phyloP scores from a whole-genome alignment of 1,140 invertebrate genomes.

The Caerostris extrusa region DNA sequence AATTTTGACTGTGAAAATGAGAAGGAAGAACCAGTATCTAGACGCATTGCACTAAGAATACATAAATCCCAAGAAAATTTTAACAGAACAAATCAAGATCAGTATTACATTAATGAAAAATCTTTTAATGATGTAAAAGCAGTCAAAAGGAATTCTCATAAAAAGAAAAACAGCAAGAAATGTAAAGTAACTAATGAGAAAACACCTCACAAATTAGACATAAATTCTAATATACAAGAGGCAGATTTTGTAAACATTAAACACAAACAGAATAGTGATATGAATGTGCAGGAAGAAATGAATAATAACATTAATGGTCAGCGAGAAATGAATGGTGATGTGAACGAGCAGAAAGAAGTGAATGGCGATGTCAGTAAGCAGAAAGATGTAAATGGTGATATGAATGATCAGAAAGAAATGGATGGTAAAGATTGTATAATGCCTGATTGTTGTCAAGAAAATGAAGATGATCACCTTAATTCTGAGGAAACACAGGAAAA shows the following conservation, averaged over 20 bases:
- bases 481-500: conserved; percentile 52
- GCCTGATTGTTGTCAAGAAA: background rate
- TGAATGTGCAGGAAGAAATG: conserved; percentile 28
- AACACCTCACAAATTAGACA: conserved; percentile 22
- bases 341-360: background rate
- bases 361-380: background rate
- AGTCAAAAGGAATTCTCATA: conserved; percentile 14
- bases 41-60: conserved; percentile 28
- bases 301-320: background rate
- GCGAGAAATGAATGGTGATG: background rate
- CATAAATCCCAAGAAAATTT: conserved; percentile 25
- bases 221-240: conserved; percentile 62
- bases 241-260: background rate
- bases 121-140: conserved; percentile 12
- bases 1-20: background rate
- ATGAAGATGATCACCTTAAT: background rate
- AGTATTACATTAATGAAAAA: conserved; percentile 32
- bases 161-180: conserved; percentile 43
- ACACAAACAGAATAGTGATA: background rate
- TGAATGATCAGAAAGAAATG: conserved; percentile 30
- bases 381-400: background rate
- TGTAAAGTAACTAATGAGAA: conserved; percentile 3
- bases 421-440: background rate
- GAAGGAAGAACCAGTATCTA: background rate
- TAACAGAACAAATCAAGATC: background rate